Conservation (phyloP, 2,113 vertebrate species). For the Smithornis capensis region DNA sequence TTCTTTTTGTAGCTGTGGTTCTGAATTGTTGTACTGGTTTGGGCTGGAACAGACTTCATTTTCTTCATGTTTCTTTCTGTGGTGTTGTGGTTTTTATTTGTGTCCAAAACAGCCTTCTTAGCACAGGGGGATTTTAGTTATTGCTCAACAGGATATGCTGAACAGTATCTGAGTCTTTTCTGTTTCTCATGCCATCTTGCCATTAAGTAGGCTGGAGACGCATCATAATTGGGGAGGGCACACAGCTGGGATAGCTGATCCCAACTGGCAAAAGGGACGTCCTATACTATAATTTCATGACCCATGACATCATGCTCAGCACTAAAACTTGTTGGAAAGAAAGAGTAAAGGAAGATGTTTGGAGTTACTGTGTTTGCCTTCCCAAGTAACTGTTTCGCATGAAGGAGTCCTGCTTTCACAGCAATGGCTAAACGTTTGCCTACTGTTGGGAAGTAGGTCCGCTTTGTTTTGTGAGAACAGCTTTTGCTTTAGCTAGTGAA, state of each 20-base stretch:
- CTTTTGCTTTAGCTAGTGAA: background rate
- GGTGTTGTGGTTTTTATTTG: background rate
- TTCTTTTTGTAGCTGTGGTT: background rate
- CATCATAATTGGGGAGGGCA: background rate
- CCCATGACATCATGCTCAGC: background rate
- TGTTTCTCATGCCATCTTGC: fast-evolving
- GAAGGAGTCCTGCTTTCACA: background rate
- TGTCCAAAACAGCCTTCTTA: background rate
- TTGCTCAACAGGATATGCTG: background rate
- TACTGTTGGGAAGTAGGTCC: background rate
- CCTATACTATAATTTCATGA: background rate
- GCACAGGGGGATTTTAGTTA: background rate
- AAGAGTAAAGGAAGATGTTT: background rate
- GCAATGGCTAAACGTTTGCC: background rate
- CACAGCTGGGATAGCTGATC: background rate
- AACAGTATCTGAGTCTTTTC: background rate
- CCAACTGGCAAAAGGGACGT: background rate
- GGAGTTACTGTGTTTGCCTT: background rate
- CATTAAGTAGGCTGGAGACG: fast-evolving
- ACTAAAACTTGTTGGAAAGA: background rate
- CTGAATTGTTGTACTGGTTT: background rate
- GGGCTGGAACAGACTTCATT: background rate
- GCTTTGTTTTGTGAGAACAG: background rate
- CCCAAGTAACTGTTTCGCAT: fast-evolving
- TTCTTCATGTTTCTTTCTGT: background rate